A percentile compares a stretch with the other conserved stretches of the same genome.
Evolutionary conservation across 1,140 invertebrate genomes (phyloP).

Genomic region (Ostrea edulis): DNA sequence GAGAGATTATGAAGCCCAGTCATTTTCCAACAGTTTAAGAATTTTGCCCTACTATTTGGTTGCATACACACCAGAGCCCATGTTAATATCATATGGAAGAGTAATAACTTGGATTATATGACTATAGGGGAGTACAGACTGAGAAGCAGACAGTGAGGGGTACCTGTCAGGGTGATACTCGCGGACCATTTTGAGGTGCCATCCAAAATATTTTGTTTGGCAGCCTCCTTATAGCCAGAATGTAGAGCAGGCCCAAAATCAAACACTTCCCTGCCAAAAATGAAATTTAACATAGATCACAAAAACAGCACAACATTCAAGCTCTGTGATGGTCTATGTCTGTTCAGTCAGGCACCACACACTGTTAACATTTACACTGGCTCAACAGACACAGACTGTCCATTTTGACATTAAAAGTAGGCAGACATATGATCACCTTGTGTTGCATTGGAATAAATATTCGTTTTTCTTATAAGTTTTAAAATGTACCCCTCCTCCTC

Average conservation of each 20-base stretch:
- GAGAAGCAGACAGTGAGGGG: not conserved
- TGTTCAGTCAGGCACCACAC: not conserved
- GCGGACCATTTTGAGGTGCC: slow-evolving; percentile 99
- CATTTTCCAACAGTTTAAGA: no score
- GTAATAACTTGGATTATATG: not conserved
- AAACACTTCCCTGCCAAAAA: slow-evolving; percentile 86
- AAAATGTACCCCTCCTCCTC: not conserved
- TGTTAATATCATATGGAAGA: not conserved
- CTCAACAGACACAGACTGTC: not conserved
- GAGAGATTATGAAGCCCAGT: no score
- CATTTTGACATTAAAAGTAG: not conserved
- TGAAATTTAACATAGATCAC: slow-evolving; percentile 36
- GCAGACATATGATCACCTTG: slow-evolving; percentile 2
- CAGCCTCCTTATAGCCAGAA: slow-evolving; percentile 98
- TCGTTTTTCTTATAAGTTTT: not conserved
- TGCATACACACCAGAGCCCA: not conserved
- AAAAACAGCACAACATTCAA: slow-evolving; percentile 39
- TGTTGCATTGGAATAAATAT: not conserved
- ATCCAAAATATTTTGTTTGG: slow-evolving; percentile 97
- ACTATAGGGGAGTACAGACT: not conserved
- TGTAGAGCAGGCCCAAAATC: slow-evolving; percentile 98
- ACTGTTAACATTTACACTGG: not conserved
- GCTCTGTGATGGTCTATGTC: not conserved
- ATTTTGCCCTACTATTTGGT: no score
- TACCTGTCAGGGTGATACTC: slow-evolving; percentile 91